Evolutionary conservation across 2,797 vertebrate genomes (phyloP), one percentile per base, ranked within the genome.

Genomic region (Phylloscopus collybita): DNA sequence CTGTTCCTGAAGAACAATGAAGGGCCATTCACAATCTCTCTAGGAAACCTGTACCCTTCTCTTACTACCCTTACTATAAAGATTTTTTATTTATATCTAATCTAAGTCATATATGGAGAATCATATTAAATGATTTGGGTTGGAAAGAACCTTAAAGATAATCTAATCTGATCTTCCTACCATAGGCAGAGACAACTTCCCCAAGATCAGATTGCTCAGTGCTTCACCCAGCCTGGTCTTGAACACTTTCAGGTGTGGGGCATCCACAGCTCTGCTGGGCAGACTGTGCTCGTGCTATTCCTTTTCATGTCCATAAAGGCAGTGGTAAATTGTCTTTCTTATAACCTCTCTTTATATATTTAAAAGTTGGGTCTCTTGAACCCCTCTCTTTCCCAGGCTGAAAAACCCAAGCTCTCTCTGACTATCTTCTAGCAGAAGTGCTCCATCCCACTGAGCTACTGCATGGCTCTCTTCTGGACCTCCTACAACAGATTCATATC

Each of bases 401-500:
- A 69, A 59, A 5, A 20, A 10, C 2, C 2, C 14, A 36, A 57
- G 4, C 5, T 73, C 6, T 29, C 38, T 32, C n/a, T 78, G 13
- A 16, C 12, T 32, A 1, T 13, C 34, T 8, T 18, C 8, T 1
- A 56, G 29, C 1, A 44, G 29, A 62, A 44, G 1, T 30, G 6
- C 2, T 69, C 36, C 42, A 60, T 3, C 6, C 2, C 23, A 38
- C 8, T 0, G 9, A 40, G 1, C 6, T 32, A 44, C 16, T 15
- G 1, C 0, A 0, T 4, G 16, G 2, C 16, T 14, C 4, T 65
- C 10, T 18, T 66, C 38, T 57, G 12, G 11, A 18, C 25, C 6
- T 0, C 0, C 13, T 32, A 12, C 9, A 23, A 6, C 21, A 65
- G 5, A 3, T 53, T 40, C 5, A 2, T 11, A 1, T 45, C 12